Evolutionary conservation across 2,888 invertebrate genomes (phyloP), one percentile per base, ranked within the genome.

Genomic region (Tyria jacobaeae): DNA sequence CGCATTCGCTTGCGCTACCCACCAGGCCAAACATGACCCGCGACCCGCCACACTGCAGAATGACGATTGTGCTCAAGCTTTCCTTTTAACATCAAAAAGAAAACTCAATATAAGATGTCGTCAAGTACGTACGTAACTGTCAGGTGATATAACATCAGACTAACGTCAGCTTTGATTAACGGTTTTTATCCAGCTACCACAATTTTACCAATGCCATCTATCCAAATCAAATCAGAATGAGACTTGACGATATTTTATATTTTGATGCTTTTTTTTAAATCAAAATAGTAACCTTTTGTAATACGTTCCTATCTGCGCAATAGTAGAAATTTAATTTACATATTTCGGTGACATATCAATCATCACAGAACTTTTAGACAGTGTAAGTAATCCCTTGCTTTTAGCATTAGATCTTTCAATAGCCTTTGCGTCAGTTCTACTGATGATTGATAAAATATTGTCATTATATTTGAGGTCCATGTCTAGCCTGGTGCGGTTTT

Each of bases 1-100:
- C 72, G 76, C 78, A 79, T 71, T 58, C 75, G 71, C 73, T 68
- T 73, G 66, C 68, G n/a, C 44, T 61, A 27, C 71, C 60, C 70
- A 17, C 58, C 64, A 66, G 59, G 25, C 60, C 54, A 58, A 64
- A 47, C 57, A 34, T 34, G 55, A 51, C 44, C n/a, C 31, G 14
- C 39, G n/a, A n/a, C n/a, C n/a, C 39, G n/a, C n/a, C 6, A 4
- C n/a, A 39, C 14, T 35, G 14, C 35, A 35, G 14, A 12, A 15
- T 37, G 15, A 3, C 37, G 37, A 37, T 14, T 35, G 1, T 37
- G 37, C 37, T 37, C 1, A 14, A 4, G 3, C 1, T 15, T 37
- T 35, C 10, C 12, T 35, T 35, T n/a, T n/a, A n/a, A n/a, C n/a
- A n/a, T n/a, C n/a, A 27, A 27, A 27, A 4, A 27, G 27, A 6